Evolutionary conservation across 2,797 vertebrate genomes (phyloP), one percentile per base, ranked within the genome.

Genomic region (Sandelia bainsii): DNA sequence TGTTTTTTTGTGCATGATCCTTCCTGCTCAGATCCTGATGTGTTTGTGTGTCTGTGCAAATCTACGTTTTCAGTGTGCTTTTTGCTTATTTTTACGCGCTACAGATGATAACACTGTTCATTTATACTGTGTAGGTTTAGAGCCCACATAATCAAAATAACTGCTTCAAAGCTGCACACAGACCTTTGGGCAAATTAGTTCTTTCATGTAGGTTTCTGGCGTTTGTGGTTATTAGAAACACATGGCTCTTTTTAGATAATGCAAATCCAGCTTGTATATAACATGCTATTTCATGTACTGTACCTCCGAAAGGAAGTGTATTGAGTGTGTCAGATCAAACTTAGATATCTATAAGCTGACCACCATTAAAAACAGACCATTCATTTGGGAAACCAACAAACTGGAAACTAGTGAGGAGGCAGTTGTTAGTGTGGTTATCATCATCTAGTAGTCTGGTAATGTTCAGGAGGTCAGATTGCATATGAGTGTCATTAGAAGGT

Each of bases 401-500:
- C 11, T 25, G 27, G 52, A 51, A 48, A 46, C 6, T 23, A 37
- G 37, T 0, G 2, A 27, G 42, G 67, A 27, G 68, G 60, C 8
- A 65, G 65, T 65, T 76, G 65, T 63, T 68, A 59, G 57, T 32
- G 63, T 48, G 67, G 63, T 67, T 70, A 64, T 79, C 67, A 49
- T 42, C 68, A 23, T 75, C 58, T 50, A 49, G 46, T 68, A 72
- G 83, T 85, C 87, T 89, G 87, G 80, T 79, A 88, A 88, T 82
- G 82, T 85, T 90, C 86, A 77, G 76, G 75, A 72, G 83, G 91
- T 93, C 90, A 87, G 75, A 69, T 86, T 75, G 89, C 81, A 91
- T 94, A 93, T 92, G 87, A 87, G 87, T 29, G 77, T 92, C 92
- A 93, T 93, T 93, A 91, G 81, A 87, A 46, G 70, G 70, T 93